These are phyloP conservation scores for Halcyon chelicuti DNA, from an alignment of 2,797 vertebrate genomes.

Conservation along the genomic window DNA sequence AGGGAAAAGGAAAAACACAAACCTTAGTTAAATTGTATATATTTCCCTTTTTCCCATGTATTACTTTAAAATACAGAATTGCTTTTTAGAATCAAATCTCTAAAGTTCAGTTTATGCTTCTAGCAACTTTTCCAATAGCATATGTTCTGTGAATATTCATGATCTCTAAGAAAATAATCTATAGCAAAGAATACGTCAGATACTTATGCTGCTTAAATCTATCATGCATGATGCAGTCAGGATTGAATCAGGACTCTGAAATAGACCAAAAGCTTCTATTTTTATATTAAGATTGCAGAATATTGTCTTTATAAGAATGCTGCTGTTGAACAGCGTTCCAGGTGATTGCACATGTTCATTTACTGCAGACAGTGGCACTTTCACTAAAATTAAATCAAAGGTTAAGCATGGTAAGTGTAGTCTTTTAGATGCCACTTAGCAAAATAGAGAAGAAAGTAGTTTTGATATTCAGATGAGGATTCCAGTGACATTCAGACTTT, in stretches of 20 bases:
- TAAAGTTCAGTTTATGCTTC: not conserved
- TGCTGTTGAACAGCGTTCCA: not conserved
- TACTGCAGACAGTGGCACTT: not conserved
- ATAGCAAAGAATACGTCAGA: not conserved
- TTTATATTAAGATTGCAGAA: not conserved
- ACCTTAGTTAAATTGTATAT: not conserved
- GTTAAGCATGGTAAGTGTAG: not conserved
- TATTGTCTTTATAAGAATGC: not conserved
- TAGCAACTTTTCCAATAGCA: not conserved
- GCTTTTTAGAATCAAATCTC: constrained; percentile 17
- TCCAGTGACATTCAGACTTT: not conserved
- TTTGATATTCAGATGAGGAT: not conserved
- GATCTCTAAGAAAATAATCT: not conserved
- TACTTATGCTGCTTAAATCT: not conserved
- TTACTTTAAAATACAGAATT: constrained; percentile 29
- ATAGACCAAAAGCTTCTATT: not conserved
- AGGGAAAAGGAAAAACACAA: not conserved
- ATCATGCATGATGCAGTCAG: not conserved
- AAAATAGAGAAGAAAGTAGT: not conserved
- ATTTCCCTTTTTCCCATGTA: not conserved
- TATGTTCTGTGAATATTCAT: constrained; percentile 35
- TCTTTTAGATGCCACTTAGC: not conserved
- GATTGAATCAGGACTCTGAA: not conserved
- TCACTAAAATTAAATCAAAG: not conserved
- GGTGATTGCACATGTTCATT: not conserved